These are phyloP conservation scores for Mus caroli DNA, from an alignment of 2,797 vertebrate species.

Conservation along the genomic window DNA sequence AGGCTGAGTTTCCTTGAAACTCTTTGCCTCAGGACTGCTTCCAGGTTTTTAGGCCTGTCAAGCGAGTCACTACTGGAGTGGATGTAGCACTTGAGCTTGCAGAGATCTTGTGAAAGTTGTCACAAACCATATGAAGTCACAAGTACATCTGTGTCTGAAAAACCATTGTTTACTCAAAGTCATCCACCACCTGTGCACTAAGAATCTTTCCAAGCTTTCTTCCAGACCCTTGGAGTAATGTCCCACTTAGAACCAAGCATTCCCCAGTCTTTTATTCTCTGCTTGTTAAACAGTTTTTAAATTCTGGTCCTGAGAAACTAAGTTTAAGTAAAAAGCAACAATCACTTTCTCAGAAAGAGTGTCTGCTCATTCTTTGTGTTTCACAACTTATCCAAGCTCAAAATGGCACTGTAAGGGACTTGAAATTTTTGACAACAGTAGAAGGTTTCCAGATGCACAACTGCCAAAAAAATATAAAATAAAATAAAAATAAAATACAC, in stretches of 20 bases:
- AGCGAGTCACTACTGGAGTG: too few relatives aligned
- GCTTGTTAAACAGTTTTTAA: not conserved
- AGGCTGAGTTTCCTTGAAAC: too few relatives aligned
- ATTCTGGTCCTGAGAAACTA: not conserved
- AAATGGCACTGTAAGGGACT: not conserved
- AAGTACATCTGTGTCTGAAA: not conserved
- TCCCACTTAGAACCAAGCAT: not conserved
- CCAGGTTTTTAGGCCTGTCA: too few relatives aligned
- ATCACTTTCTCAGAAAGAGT: not conserved
- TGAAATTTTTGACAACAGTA: not conserved
- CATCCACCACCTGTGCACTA: not conserved
- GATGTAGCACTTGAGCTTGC: not conserved
- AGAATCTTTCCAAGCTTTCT: not conserved
- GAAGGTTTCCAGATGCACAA: not conserved
- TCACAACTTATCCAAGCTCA: not conserved
- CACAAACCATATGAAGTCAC: not conserved
- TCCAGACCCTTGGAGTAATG: not conserved
- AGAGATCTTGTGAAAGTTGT: not conserved
- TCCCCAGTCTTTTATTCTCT: not conserved
- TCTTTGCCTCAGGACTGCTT: too few relatives aligned
- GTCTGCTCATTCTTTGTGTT: not conserved
- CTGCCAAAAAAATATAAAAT: too few relatives aligned
- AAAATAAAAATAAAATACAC: too few relatives aligned
- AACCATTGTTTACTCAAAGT: not conserved
- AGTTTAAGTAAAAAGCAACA: not conserved